Percentiles rank a stretch among this genome's conserved stretches.
Evolutionary conservation across 2,113 vertebrate genomes (phyloP).

Genomic region (Neotragus moschatus): DNA sequence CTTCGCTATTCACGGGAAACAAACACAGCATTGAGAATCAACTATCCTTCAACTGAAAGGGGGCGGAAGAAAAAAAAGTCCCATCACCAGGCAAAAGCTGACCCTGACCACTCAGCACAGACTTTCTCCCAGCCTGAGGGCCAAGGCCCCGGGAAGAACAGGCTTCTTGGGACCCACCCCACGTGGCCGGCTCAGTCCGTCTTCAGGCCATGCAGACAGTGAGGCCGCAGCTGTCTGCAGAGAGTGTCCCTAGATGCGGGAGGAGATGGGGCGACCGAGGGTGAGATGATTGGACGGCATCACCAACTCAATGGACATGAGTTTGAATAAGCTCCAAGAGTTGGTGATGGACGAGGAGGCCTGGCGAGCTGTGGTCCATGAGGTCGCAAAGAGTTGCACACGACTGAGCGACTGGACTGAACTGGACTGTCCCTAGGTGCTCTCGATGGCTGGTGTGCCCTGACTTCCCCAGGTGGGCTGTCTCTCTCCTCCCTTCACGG

Average conservation of each 20-base stretch:
- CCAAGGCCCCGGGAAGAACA: background rate
- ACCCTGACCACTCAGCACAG: background rate
- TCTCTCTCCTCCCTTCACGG: background rate
- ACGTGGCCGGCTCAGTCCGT: fast-evolving
- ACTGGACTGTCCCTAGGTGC: background rate
- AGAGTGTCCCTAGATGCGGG: background rate
- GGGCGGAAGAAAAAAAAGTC: background rate
- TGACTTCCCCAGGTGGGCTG: background rate
- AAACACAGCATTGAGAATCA: too few relatives aligned
- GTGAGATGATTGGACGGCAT: fast-evolving
- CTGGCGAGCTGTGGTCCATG: background rate
- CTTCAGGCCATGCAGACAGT: too few relatives aligned
- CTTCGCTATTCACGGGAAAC: background rate
- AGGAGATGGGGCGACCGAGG: background rate
- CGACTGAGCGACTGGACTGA: background rate
- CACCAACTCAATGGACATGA: background rate
- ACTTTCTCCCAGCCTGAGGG: background rate
- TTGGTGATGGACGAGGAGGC: background rate
- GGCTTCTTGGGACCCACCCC: background rate
- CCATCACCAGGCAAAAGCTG: background rate
- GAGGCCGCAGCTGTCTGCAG: background rate
- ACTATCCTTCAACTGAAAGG: too few relatives aligned
- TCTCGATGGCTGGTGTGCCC: background rate
- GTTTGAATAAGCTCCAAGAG: background rate
- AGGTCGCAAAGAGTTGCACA: background rate